phyloP scores from a whole-genome alignment of 2,888 invertebrate species.

The Eilema caniola region DNA sequence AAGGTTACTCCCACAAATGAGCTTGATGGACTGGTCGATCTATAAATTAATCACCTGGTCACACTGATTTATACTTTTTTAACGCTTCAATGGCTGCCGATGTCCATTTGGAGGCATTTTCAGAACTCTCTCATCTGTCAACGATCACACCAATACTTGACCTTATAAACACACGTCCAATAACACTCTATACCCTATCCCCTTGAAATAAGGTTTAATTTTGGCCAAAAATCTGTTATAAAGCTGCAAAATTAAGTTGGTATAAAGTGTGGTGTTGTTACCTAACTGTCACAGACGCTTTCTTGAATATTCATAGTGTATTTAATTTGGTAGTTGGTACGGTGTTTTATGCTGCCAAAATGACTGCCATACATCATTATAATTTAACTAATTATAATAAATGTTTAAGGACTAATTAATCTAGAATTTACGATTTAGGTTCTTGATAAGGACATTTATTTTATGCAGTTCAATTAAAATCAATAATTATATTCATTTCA shows the following conservation, averaged over 20 bases:
- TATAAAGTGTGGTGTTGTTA: conserved; percentile 40
- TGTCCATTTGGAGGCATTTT: conserved; percentile 58
- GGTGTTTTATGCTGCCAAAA: conserved; percentile 45
- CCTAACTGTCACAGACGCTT: conserved; percentile 48
- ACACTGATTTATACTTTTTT: conserved; percentile 70
- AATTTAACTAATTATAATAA: conserved; percentile 32
- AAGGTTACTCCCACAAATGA: conserved; percentile 33
- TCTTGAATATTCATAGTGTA: conserved; percentile 51
- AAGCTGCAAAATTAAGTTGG: conserved; percentile 33
- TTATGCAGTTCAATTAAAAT: too few species aligned
- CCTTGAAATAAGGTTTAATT: conserved; percentile 18
- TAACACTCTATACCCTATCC: neutral
- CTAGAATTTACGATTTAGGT: conserved; percentile 30
- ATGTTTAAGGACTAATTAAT: conserved; percentile 37
- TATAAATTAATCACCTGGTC: conserved; percentile 70
- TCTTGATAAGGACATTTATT: conserved; percentile 24
- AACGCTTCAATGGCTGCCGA: conserved; percentile 70
- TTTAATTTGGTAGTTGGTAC: conserved; percentile 32
- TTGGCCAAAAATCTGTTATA: conserved; percentile 10
- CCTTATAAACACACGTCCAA: neutral
- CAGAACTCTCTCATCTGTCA: conserved; percentile 43
- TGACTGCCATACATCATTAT: conserved; percentile 46
- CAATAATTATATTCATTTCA: too few species aligned
- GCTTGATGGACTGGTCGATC: conserved; percentile 45
- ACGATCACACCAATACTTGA: conserved; percentile 32